Conservation (phyloP, 2,888 invertebrate genomes). For the Andrena flavipes region DNA sequence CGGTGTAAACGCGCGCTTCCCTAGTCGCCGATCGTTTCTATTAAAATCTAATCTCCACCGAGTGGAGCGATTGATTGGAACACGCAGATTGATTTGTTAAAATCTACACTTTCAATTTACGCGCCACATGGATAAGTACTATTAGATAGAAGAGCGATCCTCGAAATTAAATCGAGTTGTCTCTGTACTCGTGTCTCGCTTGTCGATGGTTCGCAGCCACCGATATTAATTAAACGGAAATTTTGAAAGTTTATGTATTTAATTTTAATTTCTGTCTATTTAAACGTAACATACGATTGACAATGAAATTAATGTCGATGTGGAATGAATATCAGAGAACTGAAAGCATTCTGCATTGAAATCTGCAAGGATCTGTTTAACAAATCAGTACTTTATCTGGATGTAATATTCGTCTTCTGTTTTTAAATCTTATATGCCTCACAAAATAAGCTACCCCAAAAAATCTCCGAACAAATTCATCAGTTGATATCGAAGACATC, state of each 20-base stretch:
- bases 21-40: constrained; percentile 10
- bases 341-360: no score
- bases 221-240: no score
- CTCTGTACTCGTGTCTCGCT: neutral
- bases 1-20: constrained; percentile 12
- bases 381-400: no score
- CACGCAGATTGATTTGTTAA: neutral
- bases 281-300: no score
- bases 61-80: constrained; percentile 7
- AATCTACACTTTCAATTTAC: neutral
- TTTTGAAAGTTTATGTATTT: no score
- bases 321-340: neutral
- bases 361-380: no score
- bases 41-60: constrained; percentile 35
- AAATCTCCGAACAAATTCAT: neutral
- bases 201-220: neutral
- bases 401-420: no score
- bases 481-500: neutral
- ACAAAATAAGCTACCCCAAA: neutral
- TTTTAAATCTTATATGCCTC: no score
- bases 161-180: neutral
- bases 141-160: neutral
- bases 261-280: no score
- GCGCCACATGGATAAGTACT: neutral
- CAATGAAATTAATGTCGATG: neutral